Evolutionary conservation across 2,888 invertebrate species (phyloP).

Genomic region (Phengaris arion): DNA sequence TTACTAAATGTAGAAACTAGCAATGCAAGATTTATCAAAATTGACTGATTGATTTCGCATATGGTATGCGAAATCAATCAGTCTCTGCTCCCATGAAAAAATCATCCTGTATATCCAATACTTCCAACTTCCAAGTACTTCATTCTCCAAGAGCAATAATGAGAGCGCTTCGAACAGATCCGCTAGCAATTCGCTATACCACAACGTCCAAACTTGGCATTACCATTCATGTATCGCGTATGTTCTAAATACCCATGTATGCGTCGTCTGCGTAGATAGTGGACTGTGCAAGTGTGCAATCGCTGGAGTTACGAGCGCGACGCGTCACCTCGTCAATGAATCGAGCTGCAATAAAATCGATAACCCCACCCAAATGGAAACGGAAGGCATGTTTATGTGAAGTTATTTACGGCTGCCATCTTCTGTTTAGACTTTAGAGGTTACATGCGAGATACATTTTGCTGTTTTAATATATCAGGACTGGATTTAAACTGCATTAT

Average conservation of each 20-base stretch:
- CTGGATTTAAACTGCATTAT: too few species aligned
- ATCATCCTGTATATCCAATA: too few species aligned
- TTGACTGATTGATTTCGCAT: too few species aligned
- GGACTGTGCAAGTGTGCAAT: not conserved
- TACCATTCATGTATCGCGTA: constrained; percentile 12
- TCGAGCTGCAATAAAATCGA: constrained; percentile 26
- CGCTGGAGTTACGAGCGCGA: constrained; percentile 21
- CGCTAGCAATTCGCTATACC: not conserved
- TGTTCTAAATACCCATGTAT: constrained; percentile 13
- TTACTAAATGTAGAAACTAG: too few species aligned
- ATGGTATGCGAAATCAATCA: too few species aligned
- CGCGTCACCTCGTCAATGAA: constrained; percentile 14
- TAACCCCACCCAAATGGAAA: constrained; percentile 26
- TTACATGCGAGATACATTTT: not conserved
- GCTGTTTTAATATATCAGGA: too few species aligned
- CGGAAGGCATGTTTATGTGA: constrained; percentile 12
- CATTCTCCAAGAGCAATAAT: too few species aligned
- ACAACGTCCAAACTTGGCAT: constrained; percentile 9
- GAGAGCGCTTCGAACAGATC: not conserved
- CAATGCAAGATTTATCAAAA: too few species aligned
- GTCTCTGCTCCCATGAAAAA: too few species aligned
- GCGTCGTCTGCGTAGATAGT: not conserved
- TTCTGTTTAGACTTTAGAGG: constrained; percentile 1
- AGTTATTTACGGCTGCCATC: constrained; percentile 19
- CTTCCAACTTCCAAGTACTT: too few species aligned